These are phyloP conservation scores for Cantharis rustica DNA, from an alignment of 2,888 invertebrate species.

Conservation along the genomic window DNA sequence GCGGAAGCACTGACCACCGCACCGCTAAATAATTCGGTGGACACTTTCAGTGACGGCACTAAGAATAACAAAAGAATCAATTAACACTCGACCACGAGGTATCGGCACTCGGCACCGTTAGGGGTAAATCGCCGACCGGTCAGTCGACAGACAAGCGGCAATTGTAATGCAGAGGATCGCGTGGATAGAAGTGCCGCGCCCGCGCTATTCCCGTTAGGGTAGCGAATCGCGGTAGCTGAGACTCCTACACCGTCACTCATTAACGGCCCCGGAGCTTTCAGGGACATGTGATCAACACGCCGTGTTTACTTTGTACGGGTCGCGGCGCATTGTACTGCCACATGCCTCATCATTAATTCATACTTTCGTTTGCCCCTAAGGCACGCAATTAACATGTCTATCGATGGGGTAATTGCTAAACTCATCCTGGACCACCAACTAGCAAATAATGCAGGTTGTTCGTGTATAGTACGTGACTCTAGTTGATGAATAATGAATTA, in stretches of 20 bases:
- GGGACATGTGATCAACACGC: slow-evolving; percentile 45
- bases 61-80: slow-evolving; percentile 22
- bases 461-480: slow-evolving; percentile 19
- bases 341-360: slow-evolving; percentile 41
- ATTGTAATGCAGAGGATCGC: slow-evolving; percentile 51
- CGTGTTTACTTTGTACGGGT: slow-evolving; percentile 42
- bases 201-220: slow-evolving; percentile 40
- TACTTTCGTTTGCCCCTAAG: slow-evolving; percentile 33
- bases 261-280: slow-evolving; percentile 42
- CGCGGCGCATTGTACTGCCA: slow-evolving; percentile 38
- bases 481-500: slow-evolving; percentile 20
- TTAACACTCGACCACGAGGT: slow-evolving; percentile 31
- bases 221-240: slow-evolving; percentile 35
- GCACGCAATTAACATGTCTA: slow-evolving; percentile 37
- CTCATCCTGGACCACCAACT: slow-evolving; percentile 17
- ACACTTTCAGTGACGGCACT: slow-evolving; percentile 16
- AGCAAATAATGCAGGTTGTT: slow-evolving; percentile 16
- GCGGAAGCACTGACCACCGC: slow-evolving; percentile 33
- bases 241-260: slow-evolving; percentile 40
- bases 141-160: slow-evolving; percentile 46
- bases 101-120: slow-evolving; percentile 30
- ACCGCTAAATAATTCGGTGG: slow-evolving; percentile 19
- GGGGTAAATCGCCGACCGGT: slow-evolving; percentile 35
- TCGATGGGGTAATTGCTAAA: slow-evolving; percentile 32
- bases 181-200: slow-evolving; percentile 45